Conservation (phyloP, 1,140 invertebrate genomes). For the Heliothis subflexa region DNA sequence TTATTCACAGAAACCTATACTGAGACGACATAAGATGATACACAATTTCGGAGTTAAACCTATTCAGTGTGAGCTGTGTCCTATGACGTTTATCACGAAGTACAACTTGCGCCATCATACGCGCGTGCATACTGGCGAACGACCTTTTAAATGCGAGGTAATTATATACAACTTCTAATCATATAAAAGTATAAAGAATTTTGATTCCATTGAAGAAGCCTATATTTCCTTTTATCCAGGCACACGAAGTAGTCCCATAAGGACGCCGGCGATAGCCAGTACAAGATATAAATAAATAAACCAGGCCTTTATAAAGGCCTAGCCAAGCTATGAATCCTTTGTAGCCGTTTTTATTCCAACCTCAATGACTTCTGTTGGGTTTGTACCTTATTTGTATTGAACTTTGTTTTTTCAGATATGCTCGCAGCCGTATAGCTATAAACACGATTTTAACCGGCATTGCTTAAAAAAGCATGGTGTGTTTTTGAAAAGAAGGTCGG, state of each 20-base stretch:
- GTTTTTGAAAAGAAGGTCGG: conserved; percentile 64
- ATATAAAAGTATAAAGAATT: too few species aligned
- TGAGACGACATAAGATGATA: conserved; percentile 59
- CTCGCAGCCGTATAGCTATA: conserved; percentile 74
- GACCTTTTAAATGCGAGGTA: conserved; percentile 74
- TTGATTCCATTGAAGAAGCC: too few species aligned
- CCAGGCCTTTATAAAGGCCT: too few species aligned
- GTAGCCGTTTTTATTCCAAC: too few species aligned
- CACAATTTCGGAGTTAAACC: conserved; percentile 64
- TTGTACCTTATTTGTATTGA: neutral
- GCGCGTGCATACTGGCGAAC: conserved; percentile 70
- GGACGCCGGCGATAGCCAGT: too few species aligned
- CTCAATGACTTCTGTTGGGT: neutral
- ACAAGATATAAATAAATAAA: too few species aligned
- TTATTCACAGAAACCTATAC: conserved; percentile 58
- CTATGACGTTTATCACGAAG: conserved; percentile 65
- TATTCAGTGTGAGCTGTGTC: conserved; percentile 66
- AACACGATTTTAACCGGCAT: conserved; percentile 74
- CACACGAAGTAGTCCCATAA: neutral
- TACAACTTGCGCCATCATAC: conserved; percentile 62
- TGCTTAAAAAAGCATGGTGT: conserved; percentile 77
- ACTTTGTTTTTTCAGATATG: conserved; percentile 64
- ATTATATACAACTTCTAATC: too few species aligned
- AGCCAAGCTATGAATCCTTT: too few species aligned
- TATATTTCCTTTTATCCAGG: too few species aligned